These are phyloP conservation scores for Masticophis lateralis DNA, from an alignment of 2,797 vertebrate species.

Conservation along the genomic window DNA sequence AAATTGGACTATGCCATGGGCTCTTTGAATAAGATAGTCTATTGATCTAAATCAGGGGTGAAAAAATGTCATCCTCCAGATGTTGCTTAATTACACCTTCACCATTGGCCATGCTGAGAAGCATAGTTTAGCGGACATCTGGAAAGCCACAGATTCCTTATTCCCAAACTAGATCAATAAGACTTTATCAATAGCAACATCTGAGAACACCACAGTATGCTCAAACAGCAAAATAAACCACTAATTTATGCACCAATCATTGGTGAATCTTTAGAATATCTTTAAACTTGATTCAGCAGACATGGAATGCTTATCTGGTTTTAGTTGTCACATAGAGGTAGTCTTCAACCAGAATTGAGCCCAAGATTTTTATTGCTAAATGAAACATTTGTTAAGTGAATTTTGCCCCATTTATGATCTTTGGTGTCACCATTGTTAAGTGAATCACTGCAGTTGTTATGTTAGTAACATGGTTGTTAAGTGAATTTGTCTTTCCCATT, in stretches of 20 bases:
- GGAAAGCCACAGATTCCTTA: neutral
- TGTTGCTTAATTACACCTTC: neutral
- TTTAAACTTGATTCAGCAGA: neutral
- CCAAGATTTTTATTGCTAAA: neutral
- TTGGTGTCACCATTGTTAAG: neutral
- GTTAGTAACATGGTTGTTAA: neutral
- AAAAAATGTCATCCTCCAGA: neutral
- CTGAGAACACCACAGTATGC: neutral
- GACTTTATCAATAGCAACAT: neutral
- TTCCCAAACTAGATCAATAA: neutral
- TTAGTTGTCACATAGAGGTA: neutral
- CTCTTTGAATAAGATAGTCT: neutral
- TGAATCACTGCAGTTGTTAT: neutral
- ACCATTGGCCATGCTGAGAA: neutral
- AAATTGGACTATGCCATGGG: neutral
- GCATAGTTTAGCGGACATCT: neutral
- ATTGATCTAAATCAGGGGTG: neutral
- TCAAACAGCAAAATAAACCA: neutral
- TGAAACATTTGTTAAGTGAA: neutral
- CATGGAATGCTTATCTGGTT: neutral
- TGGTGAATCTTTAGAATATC: neutral
- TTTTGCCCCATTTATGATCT: neutral
- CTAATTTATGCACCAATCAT: neutral
- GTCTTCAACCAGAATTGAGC: neutral
- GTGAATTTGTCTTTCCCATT: neutral